These are phyloP conservation scores for Drosophila pegasa DNA, from an alignment of 2,888 invertebrate species.

Conservation along the genomic window DNA sequence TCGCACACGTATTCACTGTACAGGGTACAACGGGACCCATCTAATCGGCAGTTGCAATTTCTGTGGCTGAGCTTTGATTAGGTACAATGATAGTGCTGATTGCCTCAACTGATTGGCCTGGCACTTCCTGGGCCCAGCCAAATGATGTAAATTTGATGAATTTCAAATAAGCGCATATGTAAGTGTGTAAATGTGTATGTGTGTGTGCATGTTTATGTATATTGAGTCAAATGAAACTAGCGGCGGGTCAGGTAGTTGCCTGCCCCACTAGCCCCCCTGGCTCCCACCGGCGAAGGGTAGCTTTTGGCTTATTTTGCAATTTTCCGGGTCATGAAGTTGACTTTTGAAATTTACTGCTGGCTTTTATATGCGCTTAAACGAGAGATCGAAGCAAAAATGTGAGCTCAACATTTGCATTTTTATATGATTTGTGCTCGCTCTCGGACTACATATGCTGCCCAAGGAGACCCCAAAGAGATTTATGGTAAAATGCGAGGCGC, in stretches of 20 bases:
- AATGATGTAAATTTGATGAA: slow-evolving; percentile 71
- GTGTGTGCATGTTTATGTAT: slow-evolving; percentile 39
- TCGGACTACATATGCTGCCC: slow-evolving; percentile 13
- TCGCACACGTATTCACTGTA: neutral
- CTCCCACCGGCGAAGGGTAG: slow-evolving; percentile 16
- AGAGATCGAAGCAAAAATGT: slow-evolving; percentile 44
- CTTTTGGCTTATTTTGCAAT: slow-evolving; percentile 55
- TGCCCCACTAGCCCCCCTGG: neutral
- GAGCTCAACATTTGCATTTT: slow-evolving; percentile 58
- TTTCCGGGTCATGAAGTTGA: slow-evolving; percentile 56
- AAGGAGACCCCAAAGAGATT: slow-evolving; percentile 48
- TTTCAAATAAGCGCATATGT: slow-evolving; percentile 51
- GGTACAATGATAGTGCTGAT: slow-evolving; percentile 75
- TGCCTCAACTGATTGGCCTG: slow-evolving; percentile 63
- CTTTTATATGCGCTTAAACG: slow-evolving; percentile 49
- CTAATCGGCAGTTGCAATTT: slow-evolving; percentile 46
- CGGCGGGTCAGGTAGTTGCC: slow-evolving; percentile 32
- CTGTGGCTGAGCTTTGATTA: slow-evolving; percentile 65
- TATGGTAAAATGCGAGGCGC: slow-evolving; percentile 51
- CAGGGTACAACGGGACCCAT: neutral
- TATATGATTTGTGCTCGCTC: slow-evolving; percentile 47
- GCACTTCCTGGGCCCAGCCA: slow-evolving; percentile 36
- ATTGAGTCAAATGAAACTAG: slow-evolving; percentile 42
- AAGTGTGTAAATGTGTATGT: slow-evolving; percentile 23
- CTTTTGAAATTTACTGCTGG: slow-evolving; percentile 53